Evolutionary conservation across 2,797 vertebrate genomes (phyloP).

Genomic region (Oceanodroma leucorhoa): DNA sequence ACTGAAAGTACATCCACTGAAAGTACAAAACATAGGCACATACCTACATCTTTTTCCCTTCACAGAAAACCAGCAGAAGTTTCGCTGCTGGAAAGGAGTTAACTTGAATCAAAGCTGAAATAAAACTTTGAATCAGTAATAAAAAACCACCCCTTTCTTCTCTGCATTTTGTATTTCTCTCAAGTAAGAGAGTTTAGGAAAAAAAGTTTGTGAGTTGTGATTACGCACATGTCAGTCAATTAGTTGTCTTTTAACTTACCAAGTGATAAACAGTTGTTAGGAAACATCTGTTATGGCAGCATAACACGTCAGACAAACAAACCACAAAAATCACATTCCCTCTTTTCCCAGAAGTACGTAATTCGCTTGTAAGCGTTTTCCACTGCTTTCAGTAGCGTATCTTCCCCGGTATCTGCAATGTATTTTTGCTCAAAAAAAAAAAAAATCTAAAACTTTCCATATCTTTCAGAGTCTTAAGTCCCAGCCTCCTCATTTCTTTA

Average conservation of each 20-base stretch:
- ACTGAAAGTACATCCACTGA: background rate
- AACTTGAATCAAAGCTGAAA: background rate
- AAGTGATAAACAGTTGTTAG: background rate
- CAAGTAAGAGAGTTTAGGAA: background rate
- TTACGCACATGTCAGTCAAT: background rate
- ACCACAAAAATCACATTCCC: background rate
- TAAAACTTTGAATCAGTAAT: background rate
- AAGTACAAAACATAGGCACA: background rate
- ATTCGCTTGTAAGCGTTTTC: background rate
- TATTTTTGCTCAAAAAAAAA: background rate
- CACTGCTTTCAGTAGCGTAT: background rate
- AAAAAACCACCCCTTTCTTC: background rate
- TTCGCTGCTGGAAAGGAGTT: background rate
- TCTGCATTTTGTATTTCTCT: background rate
- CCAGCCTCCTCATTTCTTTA: background rate
- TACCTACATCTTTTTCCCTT: rapidly evolving
- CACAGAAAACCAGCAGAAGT: background rate
- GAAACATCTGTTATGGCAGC: background rate
- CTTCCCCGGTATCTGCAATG: background rate
- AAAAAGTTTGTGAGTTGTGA: background rate
- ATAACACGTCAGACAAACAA: background rate
- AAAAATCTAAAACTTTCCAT: background rate
- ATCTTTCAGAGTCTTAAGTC: background rate
- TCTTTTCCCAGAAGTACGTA: background rate
- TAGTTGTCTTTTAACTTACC: background rate